Percentiles rank a stretch among this genome's conserved stretches.
These are phyloP conservation scores for Umimayanthus kanabou DNA, from an alignment of 92 coral and sea anemone genomes.

Conservation along the genomic window DNA sequence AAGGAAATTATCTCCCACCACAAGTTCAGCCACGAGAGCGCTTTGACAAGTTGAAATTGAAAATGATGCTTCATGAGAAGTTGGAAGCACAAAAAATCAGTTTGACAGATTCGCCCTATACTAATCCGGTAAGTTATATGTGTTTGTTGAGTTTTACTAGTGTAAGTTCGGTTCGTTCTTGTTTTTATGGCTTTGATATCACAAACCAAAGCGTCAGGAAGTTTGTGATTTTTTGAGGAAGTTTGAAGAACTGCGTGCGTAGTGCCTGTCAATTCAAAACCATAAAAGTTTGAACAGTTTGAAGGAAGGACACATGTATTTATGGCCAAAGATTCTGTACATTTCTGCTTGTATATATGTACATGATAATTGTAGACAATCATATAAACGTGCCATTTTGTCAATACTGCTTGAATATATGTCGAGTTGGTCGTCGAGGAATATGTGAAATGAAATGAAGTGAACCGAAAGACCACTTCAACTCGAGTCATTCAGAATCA, in stretches of 20 bases:
- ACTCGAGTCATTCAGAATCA: not conserved
- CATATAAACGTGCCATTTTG: not conserved
- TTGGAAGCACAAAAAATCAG: slow-evolving; percentile 81
- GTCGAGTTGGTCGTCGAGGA: not conserved
- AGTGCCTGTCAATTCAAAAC: slow-evolving; percentile 1
- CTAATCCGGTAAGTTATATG: slow-evolving; percentile 70
- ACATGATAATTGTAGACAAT: not conserved
- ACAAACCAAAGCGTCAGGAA: slow-evolving; percentile 10
- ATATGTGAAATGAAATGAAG: not conserved
- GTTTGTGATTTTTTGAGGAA: not conserved
- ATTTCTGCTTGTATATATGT: not conserved
- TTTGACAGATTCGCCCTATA: slow-evolving; percentile 74
- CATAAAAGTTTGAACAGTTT: no score
- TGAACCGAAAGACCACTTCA: slow-evolving; percentile 19
- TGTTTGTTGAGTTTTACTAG: not conserved
- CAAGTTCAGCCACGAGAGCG: slow-evolving; percentile 85
- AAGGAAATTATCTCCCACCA: slow-evolving; percentile 39
- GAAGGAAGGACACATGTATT: not conserved
- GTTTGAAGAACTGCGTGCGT: not conserved
- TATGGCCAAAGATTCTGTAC: not conserved
- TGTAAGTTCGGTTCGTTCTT: not conserved
- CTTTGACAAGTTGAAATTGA: slow-evolving; percentile 66
- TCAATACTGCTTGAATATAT: not conserved
- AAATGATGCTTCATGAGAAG: slow-evolving; percentile 72
- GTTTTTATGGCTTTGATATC: not conserved